Evolutionary conservation across 2,888 invertebrate species (phyloP), one percentile per base, ranked within the genome.

Genomic region (Diarsia brunnea): DNA sequence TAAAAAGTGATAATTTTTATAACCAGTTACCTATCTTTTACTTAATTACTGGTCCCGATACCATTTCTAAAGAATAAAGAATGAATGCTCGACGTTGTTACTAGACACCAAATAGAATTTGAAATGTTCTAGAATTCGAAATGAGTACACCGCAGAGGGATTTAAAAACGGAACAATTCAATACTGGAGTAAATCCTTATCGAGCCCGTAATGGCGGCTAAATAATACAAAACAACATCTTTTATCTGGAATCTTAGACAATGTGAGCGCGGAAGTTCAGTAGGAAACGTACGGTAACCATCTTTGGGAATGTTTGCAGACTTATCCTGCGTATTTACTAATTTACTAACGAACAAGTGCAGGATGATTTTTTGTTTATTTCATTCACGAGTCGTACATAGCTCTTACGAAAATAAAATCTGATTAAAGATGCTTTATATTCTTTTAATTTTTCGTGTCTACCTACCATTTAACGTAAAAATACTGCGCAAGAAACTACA

Each of bases 191-290:
- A 69, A 83, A 79, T 84, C 75, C 73, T 79, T 85, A 73, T 77
- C 67, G 66, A 77, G 70, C 24, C 66, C 65, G 64, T 73, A 73
- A 82, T 72, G 74, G 76, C 73, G 68, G 71, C 70, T 74, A 86
- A 83, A 83, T 86, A 85, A 79, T 71, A 83, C 74, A 79, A 79
- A 86, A 73, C 75, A 82, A 84, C 79, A 84, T 88, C 75, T 86
- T 86, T 82, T 84, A 85, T 82, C 83, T 78, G 45, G 78, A 75
- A 78, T 81, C 87, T 77, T 82, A 87, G 80, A 86, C 85, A 88
- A 86, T 87, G 81, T 70, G 80, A 66, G 65, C 69, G 69, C 67
- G 64, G 84, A 80, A 87, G 67, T 67, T 60, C 49, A 65, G 69
- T 45, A 68, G 67, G 66, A 78, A 68, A 55, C 49, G 65, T 82